Evolutionary conservation across 2,888 invertebrate species (phyloP).

Genomic region (Azorinus chamasolen): DNA sequence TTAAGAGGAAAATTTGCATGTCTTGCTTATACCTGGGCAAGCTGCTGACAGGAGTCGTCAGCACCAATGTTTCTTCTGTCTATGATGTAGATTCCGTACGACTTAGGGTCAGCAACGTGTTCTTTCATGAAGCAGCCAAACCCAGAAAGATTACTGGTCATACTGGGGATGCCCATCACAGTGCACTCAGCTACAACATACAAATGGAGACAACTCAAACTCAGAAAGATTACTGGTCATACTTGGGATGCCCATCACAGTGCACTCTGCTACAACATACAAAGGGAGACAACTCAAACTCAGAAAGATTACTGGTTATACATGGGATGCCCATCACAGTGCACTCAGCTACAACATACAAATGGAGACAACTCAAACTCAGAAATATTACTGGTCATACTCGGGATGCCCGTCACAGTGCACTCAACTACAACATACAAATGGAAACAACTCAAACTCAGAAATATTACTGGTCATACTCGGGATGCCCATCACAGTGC

Average conservation of each 20-base stretch:
- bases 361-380: no score
- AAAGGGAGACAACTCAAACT: not conserved
- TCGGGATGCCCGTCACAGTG: no score
- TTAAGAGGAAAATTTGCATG: no score
- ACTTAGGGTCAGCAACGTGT: constrained; percentile 98
- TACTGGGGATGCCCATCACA: constrained; percentile 99
- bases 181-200: constrained; percentile 95
- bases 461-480: no score
- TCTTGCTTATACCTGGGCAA: constrained; percentile 86
- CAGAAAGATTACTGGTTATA: no score
- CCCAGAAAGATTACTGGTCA: constrained; percentile 98
- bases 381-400: no score
- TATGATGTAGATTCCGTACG: constrained; percentile 99
- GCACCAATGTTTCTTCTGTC: constrained; percentile 96
- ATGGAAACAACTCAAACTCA: no score
- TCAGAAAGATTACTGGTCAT: constrained; percentile 99
- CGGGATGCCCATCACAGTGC: no score
- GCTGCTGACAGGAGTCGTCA: constrained; percentile 96
- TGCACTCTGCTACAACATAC: constrained; percentile 94
- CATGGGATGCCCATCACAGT: no score
- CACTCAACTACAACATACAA: no score
- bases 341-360: no score
- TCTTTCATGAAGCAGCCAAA: constrained; percentile 99
- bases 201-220: constrained; percentile 89
- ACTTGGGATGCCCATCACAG: constrained; percentile 99